Conservation (phyloP, 2,797 vertebrate species). For the Pempheris klunzingeri region DNA sequence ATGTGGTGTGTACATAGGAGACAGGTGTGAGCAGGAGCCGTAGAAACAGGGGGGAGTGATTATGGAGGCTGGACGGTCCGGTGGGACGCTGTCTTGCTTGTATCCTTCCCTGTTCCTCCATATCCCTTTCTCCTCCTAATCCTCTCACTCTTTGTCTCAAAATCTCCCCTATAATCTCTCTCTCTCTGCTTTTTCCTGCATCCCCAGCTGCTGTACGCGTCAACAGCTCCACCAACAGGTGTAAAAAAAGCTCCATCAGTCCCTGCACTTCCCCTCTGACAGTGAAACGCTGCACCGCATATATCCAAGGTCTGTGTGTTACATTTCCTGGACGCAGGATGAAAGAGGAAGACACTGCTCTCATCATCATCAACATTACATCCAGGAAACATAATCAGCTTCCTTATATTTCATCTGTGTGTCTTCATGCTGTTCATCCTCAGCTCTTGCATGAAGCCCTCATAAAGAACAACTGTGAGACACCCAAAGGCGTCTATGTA, state of each 20-base stretch:
- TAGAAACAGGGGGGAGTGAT: conserved; percentile 32
- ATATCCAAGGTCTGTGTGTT: conserved; percentile 54
- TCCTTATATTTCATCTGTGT: neutral
- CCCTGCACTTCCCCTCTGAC: neutral
- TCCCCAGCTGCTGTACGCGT: conserved; percentile 28
- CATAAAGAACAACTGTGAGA: conserved; percentile 14
- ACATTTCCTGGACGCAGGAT: conserved; percentile 34
- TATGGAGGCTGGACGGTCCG: conserved; percentile 48
- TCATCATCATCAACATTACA: too few species aligned
- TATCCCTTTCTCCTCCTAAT: conserved; percentile 60
- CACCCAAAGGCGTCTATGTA: neutral
- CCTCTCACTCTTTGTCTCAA: conserved; percentile 70
- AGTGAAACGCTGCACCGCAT: conserved; percentile 39
- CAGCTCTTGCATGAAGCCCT: neutral
- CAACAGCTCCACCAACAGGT: conserved; percentile 86
- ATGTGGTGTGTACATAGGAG: neutral
- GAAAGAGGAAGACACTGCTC: conserved; percentile 32
- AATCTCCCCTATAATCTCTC: conserved; percentile 65
- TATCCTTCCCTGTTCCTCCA: conserved; percentile 60
- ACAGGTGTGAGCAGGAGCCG: conserved; percentile 22
- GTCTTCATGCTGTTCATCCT: conserved; percentile 9
- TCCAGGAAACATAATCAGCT: too few species aligned
- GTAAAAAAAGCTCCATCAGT: conserved; percentile 23
- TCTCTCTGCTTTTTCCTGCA: conserved; percentile 29
- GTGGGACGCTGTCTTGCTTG: conserved; percentile 50